These are phyloP conservation scores for Entosphenus tridentatus DNA, from an alignment of 2,113 vertebrate species.

Conservation along the genomic window DNA sequence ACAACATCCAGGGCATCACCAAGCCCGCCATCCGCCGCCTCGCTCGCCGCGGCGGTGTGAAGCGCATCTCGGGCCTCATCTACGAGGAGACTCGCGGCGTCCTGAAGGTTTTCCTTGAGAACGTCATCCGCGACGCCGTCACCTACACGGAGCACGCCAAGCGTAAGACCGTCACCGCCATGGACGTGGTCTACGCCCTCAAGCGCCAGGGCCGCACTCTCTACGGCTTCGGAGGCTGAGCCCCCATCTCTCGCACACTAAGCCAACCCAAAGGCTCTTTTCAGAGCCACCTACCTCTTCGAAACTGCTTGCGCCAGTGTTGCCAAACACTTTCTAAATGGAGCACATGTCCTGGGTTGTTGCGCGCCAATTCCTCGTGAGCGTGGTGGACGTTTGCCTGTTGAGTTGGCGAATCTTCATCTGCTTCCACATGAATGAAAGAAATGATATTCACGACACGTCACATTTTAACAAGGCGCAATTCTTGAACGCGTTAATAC, in stretches of 20 bases:
- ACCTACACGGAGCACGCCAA: slow-evolving; percentile 40
- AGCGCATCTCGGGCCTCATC: slow-evolving; percentile 33
- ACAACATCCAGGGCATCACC: slow-evolving; percentile 24
- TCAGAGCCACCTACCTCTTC: neutral
- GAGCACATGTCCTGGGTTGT: too few relatives aligned
- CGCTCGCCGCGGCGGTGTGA: slow-evolving; percentile 25
- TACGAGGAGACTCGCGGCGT: slow-evolving; percentile 35
- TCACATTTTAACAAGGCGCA: too few relatives aligned
- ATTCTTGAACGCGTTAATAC: too few relatives aligned
- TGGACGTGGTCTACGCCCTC: slow-evolving; percentile 33
- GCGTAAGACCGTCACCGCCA: slow-evolving; percentile 32
- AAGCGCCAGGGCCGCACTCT: slow-evolving; percentile 28
- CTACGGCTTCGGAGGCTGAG: slow-evolving; percentile 19
- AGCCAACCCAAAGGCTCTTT: accelerated
- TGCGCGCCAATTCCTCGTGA: too few relatives aligned
- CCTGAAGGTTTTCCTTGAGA: slow-evolving; percentile 22
- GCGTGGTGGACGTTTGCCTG: too few relatives aligned
- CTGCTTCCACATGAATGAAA: too few relatives aligned
- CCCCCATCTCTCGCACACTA: slow-evolving; percentile 12
- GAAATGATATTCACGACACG: too few relatives aligned
- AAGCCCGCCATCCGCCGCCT: slow-evolving; percentile 27
- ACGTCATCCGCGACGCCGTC: slow-evolving; percentile 32
- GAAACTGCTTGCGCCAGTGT: too few relatives aligned
- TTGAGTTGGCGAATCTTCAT: too few relatives aligned
- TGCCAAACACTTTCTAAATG: too few relatives aligned